Evolutionary conservation across 1,140 invertebrate species (phyloP), one percentile per base, ranked within the genome.

Genomic region (Drosophila leontia): DNA sequence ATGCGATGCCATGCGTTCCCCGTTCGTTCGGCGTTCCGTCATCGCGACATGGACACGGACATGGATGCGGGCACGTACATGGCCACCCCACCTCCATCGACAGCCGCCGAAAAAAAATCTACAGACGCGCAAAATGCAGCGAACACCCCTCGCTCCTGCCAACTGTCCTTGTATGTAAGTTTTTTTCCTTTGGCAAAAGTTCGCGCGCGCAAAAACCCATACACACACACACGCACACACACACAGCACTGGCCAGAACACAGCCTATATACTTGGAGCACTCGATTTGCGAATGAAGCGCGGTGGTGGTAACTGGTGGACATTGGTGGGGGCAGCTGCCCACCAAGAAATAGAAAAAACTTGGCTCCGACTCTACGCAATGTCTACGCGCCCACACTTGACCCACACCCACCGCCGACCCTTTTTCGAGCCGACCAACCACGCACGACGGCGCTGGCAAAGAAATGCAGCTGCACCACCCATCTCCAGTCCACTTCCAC

Each of bases 341-440:
- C 82, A 72, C 67, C 82, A 87, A 88, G 84, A 88, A 88, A 88
- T 88, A 88, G 84, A 88, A 88, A 88, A 88, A 88, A 88, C 85
- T 88, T 88, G 77, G 65, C 74, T 74, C 62, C 67, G 75, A 61
- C 78, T 88, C 84, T 88, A 88, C 84, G 84, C 84, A 90, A 84
- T 65, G 85, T 88, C 84, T 90, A 90, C 85, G 75, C 83, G 79
- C 81, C 83, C 83, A 87, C 75, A 86, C 79, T 86, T 87, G 60
- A 70, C 55, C 64, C 78, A 57, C 32, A 26, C 61, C 35, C 68
- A 53, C 26, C 32, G 42, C 35, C 69, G 34, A 62, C 59, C 57
- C 75, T 45, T 57, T 59, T 78, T 56, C 47, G 58, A 76, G 65
- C 82, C 78, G 82, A 83, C 81, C 82, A 85, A 84, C 81, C 82